Evolutionary conservation across 2,888 invertebrate genomes (phyloP), one percentile per base, ranked within the genome.

Genomic region (Watsonalla cultraria): DNA sequence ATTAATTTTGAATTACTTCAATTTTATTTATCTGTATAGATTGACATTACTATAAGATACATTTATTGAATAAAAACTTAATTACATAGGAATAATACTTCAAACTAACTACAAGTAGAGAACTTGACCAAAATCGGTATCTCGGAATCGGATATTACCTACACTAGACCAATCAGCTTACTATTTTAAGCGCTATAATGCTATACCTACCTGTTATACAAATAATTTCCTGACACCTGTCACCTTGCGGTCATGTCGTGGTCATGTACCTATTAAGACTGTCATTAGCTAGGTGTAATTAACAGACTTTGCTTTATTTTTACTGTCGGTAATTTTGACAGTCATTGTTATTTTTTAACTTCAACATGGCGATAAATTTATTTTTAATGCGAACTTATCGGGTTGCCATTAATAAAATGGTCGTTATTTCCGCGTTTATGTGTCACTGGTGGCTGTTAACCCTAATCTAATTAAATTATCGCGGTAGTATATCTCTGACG

Each of bases 241-340:
- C 42, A 5, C 11, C 37, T 42, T 42, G 42, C 11, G 42, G 42
- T 2, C 42, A 11, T 8, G 9, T 42, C 11, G 42, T 5, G 42
- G 42, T 2, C 42, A 24, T 24, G 24, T 24, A 24, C 24, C 1
- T 24, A 24, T 24, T 24, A 24, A 2, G 1, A 24, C 24, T 42
- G 42, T 42, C 42, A 42, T 42, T 42, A 42, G 42, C 42, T 42
- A 42, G 7, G 42, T 42, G 42, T 68, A 61, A 61, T 64, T 65
- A 59, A 62, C 57, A 53, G 61, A 42, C 5, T 66, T 68, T 65
- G 56, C 62, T 74, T 70, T 68, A 63, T 74, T 74, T 72, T 68
- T 64, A 60, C 65, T 60, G 56, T 52, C 60, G 64, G 63, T 68
- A 65, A 72, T 69, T 70, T 66, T 24, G 24, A 64, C 59, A 59